A percentile compares a stretch with the other conserved stretches of the same genome.
Evolutionary conservation across 2,113 vertebrate species (phyloP).

Genomic region (Grus americana): DNA sequence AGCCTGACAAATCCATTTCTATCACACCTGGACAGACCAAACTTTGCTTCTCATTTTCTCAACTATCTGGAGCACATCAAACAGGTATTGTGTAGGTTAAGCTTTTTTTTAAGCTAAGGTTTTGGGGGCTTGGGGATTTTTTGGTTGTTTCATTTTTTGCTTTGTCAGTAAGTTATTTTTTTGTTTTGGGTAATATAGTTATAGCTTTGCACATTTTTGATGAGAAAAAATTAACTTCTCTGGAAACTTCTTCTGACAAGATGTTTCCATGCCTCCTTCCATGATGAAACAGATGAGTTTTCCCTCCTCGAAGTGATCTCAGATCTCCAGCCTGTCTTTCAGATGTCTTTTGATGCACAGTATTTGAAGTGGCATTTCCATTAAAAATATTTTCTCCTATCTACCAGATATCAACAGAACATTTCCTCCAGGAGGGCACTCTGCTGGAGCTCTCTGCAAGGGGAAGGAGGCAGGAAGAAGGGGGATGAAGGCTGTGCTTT

Average conservation of each 20-base stretch:
- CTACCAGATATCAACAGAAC: background rate
- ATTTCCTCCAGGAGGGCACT: background rate
- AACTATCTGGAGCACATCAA: background rate
- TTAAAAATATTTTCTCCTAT: rapidly evolving
- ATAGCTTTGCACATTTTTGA: background rate
- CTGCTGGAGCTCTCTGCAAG: background rate
- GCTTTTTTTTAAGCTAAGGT: background rate
- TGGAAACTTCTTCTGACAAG: background rate
- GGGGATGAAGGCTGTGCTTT: background rate
- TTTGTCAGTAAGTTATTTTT: background rate
- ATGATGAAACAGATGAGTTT: background rate
- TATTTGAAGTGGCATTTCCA: background rate
- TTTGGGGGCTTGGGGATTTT: rapidly evolving
- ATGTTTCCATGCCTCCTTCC: background rate
- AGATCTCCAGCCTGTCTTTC: background rate
- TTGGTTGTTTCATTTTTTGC: background rate
- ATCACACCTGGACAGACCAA: background rate
- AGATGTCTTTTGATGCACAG: background rate
- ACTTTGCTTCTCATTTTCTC: background rate
- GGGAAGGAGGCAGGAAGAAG: background rate
- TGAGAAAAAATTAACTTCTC: background rate
- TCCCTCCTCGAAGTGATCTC: background rate
- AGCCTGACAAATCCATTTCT: background rate
- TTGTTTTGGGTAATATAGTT: background rate
- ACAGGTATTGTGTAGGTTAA: background rate